These are phyloP conservation scores for Caenorhabditis doughertyi DNA, from an alignment of 2,888 invertebrate genomes.

Conservation along the genomic window DNA sequence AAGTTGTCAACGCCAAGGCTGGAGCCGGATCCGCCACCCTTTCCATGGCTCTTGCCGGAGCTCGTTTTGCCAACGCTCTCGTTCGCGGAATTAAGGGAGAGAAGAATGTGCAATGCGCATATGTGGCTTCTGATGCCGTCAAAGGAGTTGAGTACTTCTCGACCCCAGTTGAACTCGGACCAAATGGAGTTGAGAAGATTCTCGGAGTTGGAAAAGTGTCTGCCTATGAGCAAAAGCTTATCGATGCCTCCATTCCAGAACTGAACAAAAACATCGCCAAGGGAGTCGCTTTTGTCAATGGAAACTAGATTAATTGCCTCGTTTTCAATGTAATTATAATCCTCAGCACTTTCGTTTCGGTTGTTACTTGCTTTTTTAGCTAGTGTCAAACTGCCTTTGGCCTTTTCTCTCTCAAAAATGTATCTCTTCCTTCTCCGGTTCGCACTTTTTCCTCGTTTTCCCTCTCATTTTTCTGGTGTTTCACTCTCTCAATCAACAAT, in stretches of 20 bases:
- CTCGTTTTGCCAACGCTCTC: constrained; percentile 90
- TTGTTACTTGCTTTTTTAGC: too few relatives aligned
- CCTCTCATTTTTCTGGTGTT: too few relatives aligned
- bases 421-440: too few relatives aligned
- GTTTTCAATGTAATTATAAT: background rate
- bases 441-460: too few relatives aligned
- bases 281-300: constrained; percentile 91
- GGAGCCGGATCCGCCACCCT: constrained; percentile 97
- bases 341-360: background rate
- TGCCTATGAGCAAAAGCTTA: constrained; percentile 89
- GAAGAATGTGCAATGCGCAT: constrained; percentile 84
- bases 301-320: constrained; percentile 47
- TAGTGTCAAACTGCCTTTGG: too few relatives aligned
- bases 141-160: constrained; percentile 95
- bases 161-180: constrained; percentile 91
- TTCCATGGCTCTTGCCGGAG: constrained; percentile 98
- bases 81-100: constrained; percentile 88
- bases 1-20: constrained; percentile 98
- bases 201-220: constrained; percentile 89
- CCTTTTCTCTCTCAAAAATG: too few relatives aligned
- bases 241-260: constrained; percentile 93
- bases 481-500: too few relatives aligned
- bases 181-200: constrained; percentile 94
- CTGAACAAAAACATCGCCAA: constrained; percentile 94
- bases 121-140: constrained; percentile 89